These are phyloP conservation scores for Podarcis lilfordi DNA, from an alignment of 2,797 vertebrate species.

Conservation along the genomic window DNA sequence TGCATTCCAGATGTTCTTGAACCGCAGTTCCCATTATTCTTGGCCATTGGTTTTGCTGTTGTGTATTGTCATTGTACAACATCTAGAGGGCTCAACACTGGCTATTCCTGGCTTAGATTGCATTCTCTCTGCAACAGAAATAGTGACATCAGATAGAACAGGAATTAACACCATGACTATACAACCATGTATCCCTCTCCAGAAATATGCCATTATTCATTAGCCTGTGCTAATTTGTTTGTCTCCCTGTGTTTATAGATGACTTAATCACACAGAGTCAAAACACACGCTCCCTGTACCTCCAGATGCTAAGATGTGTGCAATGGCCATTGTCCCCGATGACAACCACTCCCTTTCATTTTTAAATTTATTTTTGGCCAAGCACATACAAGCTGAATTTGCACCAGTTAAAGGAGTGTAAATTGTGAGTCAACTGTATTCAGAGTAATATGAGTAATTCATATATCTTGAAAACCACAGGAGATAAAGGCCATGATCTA, in stretches of 20 bases:
- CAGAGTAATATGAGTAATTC: not conserved
- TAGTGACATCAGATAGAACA: not conserved
- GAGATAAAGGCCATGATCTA: not conserved
- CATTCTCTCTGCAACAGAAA: not conserved
- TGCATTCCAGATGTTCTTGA: too few relatives aligned
- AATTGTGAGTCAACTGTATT: not conserved
- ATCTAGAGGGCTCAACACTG: too few relatives aligned
- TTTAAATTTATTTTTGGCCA: too few relatives aligned
- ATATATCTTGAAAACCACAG: not conserved
- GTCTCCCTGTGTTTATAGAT: not conserved
- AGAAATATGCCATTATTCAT: not conserved
- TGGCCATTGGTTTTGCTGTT: too few relatives aligned
- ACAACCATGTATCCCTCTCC: not conserved
- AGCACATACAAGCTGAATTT: not conserved
- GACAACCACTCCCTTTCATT: too few relatives aligned
- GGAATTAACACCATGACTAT: not conserved
- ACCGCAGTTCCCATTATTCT: too few relatives aligned
- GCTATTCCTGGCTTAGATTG: too few relatives aligned
- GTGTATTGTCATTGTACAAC: too few relatives aligned
- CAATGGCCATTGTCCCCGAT: too few relatives aligned
- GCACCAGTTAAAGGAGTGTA: not conserved
- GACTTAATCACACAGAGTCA: not conserved
- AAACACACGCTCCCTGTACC: not conserved
- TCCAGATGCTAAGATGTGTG: too few relatives aligned
- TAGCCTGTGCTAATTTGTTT: not conserved